These are phyloP conservation scores for Rattus norvegicus DNA, from an alignment of 2,113 vertebrate species.

Conservation along the genomic window DNA sequence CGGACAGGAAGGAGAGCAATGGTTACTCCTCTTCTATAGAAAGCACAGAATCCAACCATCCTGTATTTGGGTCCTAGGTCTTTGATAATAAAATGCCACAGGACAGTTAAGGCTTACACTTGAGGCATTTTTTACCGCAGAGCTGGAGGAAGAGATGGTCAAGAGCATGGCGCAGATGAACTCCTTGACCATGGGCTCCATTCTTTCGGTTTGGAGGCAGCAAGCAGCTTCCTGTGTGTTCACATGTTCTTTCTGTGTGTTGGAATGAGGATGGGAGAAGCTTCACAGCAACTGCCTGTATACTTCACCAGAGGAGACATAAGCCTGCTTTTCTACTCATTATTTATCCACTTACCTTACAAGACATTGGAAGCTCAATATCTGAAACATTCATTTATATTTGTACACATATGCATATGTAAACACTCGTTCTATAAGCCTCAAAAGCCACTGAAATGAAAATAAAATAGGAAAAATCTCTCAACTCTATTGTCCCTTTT, in stretches of 20 bases:
- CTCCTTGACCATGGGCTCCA: background rate
- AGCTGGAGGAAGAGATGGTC: background rate
- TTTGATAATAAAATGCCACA: background rate
- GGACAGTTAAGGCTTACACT: background rate
- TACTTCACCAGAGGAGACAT: background rate
- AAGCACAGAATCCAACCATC: accelerated
- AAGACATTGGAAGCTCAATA: constrained; percentile 61
- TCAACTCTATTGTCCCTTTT: background rate
- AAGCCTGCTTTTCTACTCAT: background rate
- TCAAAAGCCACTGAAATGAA: background rate
- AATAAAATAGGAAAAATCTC: background rate
- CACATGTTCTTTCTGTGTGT: background rate
- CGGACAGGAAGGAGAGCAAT: background rate
- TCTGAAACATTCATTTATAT: constrained; percentile 62
- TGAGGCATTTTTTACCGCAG: background rate
- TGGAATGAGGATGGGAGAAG: background rate
- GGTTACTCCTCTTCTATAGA: background rate
- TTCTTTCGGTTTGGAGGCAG: background rate
- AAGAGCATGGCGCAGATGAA: background rate
- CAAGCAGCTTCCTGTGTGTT: background rate
- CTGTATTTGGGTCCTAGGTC: background rate
- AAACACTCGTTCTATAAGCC: constrained; percentile 16
- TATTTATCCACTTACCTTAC: constrained; percentile 63
- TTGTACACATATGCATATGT: background rate
- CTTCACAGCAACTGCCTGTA: background rate